Conservation (phyloP, 2,888 invertebrate species). For the Drosophila mimica region DNA sequence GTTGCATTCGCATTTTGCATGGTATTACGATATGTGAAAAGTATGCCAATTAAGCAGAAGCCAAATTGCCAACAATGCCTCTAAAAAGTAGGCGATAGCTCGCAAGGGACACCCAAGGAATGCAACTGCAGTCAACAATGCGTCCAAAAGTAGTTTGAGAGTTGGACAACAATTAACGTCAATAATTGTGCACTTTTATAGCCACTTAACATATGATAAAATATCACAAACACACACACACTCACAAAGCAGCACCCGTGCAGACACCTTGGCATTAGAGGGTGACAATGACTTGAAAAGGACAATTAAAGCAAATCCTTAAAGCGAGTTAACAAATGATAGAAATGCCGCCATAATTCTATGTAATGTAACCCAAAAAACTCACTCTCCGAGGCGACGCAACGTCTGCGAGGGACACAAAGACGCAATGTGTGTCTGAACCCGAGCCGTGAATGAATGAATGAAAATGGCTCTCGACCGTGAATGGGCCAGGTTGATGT, state of each 20-base stretch:
- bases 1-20: constrained; percentile 43
- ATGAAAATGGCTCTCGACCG: constrained; percentile 22
- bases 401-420: constrained; percentile 63
- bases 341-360: constrained; percentile 77
- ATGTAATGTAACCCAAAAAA: constrained; percentile 73
- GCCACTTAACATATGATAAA: constrained; percentile 83
- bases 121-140: constrained; percentile 53
- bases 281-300: constrained; percentile 71
- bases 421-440: constrained; percentile 65
- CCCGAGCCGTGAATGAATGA: constrained; percentile 41
- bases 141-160: constrained; percentile 45
- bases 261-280: constrained; percentile 60
- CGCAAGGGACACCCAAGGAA: constrained; percentile 14
- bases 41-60: constrained; percentile 77
- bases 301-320: constrained; percentile 77
- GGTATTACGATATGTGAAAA: constrained; percentile 25
- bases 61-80: constrained; percentile 56
- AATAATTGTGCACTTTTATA: constrained; percentile 76
- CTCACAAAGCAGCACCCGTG: constrained; percentile 36
- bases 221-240: constrained; percentile 43
- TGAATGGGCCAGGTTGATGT: constrained; percentile 64
- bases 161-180: constrained; percentile 72
- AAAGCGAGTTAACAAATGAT: constrained; percentile 73
- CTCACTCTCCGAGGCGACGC: constrained; percentile 55
- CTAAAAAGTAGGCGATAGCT: constrained; percentile 50